phyloP scores from a whole-genome alignment of 1,140 invertebrate genomes.

The Camponotus vicinus region DNA sequence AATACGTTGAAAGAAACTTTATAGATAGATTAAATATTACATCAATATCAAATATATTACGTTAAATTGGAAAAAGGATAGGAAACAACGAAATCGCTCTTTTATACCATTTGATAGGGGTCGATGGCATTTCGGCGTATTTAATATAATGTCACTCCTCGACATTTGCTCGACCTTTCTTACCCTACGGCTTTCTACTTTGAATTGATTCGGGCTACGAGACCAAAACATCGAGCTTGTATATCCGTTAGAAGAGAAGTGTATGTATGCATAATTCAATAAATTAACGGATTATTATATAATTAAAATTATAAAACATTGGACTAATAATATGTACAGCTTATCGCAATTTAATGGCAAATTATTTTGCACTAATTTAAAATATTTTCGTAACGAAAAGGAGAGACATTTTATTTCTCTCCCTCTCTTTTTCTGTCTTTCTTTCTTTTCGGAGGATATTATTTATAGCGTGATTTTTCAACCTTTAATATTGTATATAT shows the following conservation, averaged over 20 bases:
- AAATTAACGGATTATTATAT: neutral
- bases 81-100: neutral
- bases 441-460: too few species aligned
- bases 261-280: neutral
- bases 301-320: neutral
- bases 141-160: constrained; percentile 69
- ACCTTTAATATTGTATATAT: too few species aligned
- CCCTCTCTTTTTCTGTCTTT: too few species aligned
- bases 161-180: constrained; percentile 76
- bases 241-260: neutral
- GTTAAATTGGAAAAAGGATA: neutral
- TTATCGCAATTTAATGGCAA: too few species aligned
- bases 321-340: too few species aligned
- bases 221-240: constrained; percentile 16
- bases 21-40: neutral
- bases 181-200: constrained; percentile 8
- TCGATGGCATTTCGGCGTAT: constrained; percentile 70
- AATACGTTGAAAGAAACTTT: neutral
- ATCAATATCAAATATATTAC: neutral
- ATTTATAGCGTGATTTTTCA: too few species aligned
- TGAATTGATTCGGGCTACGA: constrained; percentile 42
- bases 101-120: constrained; percentile 4
- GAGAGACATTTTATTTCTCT: too few species aligned
- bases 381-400: too few species aligned
- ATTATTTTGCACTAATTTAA: too few species aligned